Base-by-base conservation (phyloP, 2,797 vertebrate genomes). In the Falco naumanni region DNA sequence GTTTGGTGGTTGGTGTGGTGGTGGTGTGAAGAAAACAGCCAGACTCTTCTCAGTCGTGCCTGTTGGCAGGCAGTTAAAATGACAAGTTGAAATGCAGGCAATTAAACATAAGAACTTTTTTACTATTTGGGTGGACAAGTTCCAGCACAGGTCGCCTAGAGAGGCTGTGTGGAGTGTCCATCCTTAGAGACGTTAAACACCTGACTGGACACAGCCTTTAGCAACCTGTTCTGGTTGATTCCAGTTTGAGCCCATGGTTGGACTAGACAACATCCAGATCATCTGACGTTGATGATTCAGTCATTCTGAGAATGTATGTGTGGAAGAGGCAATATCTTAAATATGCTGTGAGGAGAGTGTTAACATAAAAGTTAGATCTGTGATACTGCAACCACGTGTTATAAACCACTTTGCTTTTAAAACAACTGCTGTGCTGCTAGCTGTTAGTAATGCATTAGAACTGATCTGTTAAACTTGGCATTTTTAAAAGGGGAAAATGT, bases 151-250 rank as follows among this genome's bases (percentile, higher is more conserved):
- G 26, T 45, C 51, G 11, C 51, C 18, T 19, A 4, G 37, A 15
- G 22, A 54, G n/a, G 48, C 47, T 47, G 10, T 31, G 25, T 54
- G 31, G 47, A 41, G 16, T 39, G n/a, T 60, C 21, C 18, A 41
- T 47, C 39, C 47, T 60, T 84, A 16, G n/a, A 65, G 25, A 22
- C 12, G 26, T 2, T 87, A 12, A 64, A 34, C 65, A 71, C 18
- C 3, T 59, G n/a, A 31, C n/a, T 59, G 29, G 54, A 66, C 25
- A 3, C 0, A 1, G 71, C 17, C 39, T 59, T 64, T 33, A 34
- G 64, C 37, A 41, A 11, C 11, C 16, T 51, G 19, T 33, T 57
- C 45, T 34, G 34, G 41, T 4, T 53, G 26, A 69, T 28, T 61
- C 18, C 8, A 33, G 16, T 68, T 26, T 70, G 22, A 77, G 28